Base-by-base conservation (phyloP, 2,797 vertebrate genomes). In the Lutjanus argentimaculatus region DNA sequence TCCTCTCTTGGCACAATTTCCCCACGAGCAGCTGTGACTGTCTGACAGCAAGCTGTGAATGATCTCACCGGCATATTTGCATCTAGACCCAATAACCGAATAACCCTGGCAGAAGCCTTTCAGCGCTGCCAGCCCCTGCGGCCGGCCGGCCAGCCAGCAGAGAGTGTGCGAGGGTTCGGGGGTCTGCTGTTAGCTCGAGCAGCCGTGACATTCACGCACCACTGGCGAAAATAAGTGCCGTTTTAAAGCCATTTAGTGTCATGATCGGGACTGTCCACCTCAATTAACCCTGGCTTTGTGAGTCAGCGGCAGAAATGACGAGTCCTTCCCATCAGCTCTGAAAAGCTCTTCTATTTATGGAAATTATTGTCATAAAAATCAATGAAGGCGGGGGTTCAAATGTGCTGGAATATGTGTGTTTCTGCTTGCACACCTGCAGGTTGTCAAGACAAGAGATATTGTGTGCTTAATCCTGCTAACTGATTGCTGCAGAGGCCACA, bases 201-300 rank as follows among this genome's bases (percentile, higher is more conserved):
- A 74, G 85, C 81, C 69, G 45, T 89, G 91, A 93, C 90, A 88
- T 94, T 93, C 91, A 92, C 58, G 88, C 88, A 71, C 85, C 85
- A 30, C 77, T 65, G 87, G 85, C 2, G 7, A 82, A 88, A 91
- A 88, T 89, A 84, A 91, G 85, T 82, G 78, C 21, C 59, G 15
- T 67, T 92, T 93, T 85, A 83, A 87, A 89, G 80, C 82, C 85
- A 76, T 89, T 93, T 90, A 83, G 85, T 83, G 77, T 87, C 84
- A 82, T 66, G 89, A 85, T 86, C 84, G 56, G 68, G 77, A 65
- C 87, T 80, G 86, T 90, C 91, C 81, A 71, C 89, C 85, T 85
- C 85, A 77, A 89, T 91, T 92, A 93, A 86, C 88, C 83, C 65
- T 8, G 15, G 55, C 74, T 13, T 30, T 66, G 67, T 66, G 87